Base-by-base conservation (phyloP, 2,797 vertebrate species). In the Aphelocoma californica region DNA sequence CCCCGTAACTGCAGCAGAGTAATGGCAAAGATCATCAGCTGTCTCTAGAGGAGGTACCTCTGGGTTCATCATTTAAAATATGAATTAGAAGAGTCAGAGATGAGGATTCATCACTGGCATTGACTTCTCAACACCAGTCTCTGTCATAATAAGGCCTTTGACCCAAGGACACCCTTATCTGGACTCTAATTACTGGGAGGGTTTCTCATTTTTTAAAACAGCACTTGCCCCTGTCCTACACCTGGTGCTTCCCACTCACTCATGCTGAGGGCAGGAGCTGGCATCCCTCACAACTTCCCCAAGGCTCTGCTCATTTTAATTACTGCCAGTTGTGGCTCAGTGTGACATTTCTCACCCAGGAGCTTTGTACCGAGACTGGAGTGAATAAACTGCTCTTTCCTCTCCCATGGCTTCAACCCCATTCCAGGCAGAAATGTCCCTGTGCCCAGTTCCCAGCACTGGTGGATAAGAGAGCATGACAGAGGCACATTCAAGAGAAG, bases 191-290 rank as follows among this genome's bases (percentile, higher is more conserved):
- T 93, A 93, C 96, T 72, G 73, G 85, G 70, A 93, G 88, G 91
- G 92, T 91, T 91, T 71, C 95, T 95, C 96, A 96, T 97, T 94
- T 96, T 97, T 97, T 97, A 82, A 80, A 94, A 34, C 13, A 88
- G 71, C 95, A 89, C 67, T 95, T 92, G 69, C 72, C 78, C 96
- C 80, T 92, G 82, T 91, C 92, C 93, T 54, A 36, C 96, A 95
- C 93, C 95, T 92, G 95, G 94, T 94, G 90, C 94, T 93, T 83
- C 72, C 67, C 83, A 81, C 94, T 97, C 51, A 80, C 62, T 94
- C 95, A 94, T n/a, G 72, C 86, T 42, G 83, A 80, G 88, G 86
- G 61, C 89, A 93, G 72, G 83, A 84, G 36, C 91, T 89, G 88
- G 94, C 88, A 90, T 74, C 90, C 60, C 65, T 88, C 79, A 60